Evolutionary conservation across 2,797 vertebrate species (phyloP).

Genomic region (Mastacembelus armatus): DNA sequence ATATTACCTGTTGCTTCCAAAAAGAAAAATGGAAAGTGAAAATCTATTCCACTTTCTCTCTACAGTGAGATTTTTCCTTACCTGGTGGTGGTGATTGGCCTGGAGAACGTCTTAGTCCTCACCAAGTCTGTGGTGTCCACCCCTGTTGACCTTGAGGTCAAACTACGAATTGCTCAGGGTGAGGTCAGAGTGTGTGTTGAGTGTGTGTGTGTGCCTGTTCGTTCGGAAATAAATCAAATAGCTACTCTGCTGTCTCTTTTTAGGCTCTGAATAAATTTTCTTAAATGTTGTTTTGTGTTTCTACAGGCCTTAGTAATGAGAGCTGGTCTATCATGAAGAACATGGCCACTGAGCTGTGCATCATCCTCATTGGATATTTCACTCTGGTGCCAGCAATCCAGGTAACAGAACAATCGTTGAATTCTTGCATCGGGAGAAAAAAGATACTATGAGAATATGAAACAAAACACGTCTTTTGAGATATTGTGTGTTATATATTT

Average conservation of each 20-base stretch:
- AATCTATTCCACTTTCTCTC: too few relatives aligned
- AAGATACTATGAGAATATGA: background rate
- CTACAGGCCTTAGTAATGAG: conserved; percentile 93
- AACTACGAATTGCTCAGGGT: conserved; percentile 98
- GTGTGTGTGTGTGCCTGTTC: background rate
- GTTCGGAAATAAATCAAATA: background rate
- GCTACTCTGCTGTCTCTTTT: background rate
- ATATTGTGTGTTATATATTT: background rate
- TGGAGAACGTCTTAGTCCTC: conserved; percentile 98
- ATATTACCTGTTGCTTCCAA: too few relatives aligned
- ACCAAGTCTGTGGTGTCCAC: conserved; percentile 98
- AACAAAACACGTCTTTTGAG: background rate
- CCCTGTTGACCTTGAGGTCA: conserved; percentile 97
- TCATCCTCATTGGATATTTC: conserved; percentile 97
- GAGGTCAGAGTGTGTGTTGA: background rate
- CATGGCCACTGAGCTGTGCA: conserved; percentile 96
- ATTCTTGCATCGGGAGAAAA: background rate
- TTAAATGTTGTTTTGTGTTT: background rate
- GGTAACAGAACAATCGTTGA: conserved; percentile 75
- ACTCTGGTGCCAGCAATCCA: conserved; percentile 98
- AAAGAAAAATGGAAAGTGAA: too few relatives aligned
- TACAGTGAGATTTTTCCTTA: conserved; percentile 97
- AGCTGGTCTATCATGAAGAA: conserved; percentile 99
- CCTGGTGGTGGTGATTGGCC: conserved; percentile 96
- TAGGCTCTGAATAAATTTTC: too few relatives aligned